phyloP scores from a whole-genome alignment of 2,797 vertebrate genomes.

The Mareca penelope region DNA sequence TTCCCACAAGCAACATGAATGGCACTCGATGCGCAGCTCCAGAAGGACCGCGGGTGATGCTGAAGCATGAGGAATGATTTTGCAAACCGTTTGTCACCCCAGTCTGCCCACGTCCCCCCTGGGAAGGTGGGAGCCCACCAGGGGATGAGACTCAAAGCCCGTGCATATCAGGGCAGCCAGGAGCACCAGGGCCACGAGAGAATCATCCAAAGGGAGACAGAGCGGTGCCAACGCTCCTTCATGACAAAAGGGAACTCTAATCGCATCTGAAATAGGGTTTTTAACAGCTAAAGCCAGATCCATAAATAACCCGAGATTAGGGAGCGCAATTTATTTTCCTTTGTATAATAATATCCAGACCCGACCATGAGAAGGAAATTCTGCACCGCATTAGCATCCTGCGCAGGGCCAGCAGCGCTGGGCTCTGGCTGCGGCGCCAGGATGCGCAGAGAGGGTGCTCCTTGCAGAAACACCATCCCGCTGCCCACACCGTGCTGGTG shows the following conservation, averaged over 20 bases:
- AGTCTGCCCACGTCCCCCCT: background rate
- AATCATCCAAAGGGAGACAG: background rate
- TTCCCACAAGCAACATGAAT: fast-evolving
- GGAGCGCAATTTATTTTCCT: background rate
- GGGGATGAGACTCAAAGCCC: background rate
- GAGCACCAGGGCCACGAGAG: background rate
- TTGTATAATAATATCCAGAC: constrained; percentile 51
- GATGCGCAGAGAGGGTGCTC: background rate
- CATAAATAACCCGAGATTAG: constrained; percentile 19
- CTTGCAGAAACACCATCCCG: background rate
- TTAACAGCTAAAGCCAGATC: background rate
- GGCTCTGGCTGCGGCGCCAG: background rate
- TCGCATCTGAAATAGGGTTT: background rate
- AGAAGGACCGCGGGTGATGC: background rate
- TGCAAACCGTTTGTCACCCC: background rate
- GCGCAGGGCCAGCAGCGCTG: background rate
- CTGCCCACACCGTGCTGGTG: background rate
- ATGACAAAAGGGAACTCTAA: constrained; percentile 8
- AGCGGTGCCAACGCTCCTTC: background rate
- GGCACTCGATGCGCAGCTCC: background rate
- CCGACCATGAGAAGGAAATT: background rate
- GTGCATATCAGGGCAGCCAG: background rate
- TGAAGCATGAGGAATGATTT: background rate
- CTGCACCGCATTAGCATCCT: background rate
- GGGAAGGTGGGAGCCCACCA: background rate